Evolutionary conservation across 2,797 vertebrate species (phyloP).

Genomic region (Neoniphon sammara): DNA sequence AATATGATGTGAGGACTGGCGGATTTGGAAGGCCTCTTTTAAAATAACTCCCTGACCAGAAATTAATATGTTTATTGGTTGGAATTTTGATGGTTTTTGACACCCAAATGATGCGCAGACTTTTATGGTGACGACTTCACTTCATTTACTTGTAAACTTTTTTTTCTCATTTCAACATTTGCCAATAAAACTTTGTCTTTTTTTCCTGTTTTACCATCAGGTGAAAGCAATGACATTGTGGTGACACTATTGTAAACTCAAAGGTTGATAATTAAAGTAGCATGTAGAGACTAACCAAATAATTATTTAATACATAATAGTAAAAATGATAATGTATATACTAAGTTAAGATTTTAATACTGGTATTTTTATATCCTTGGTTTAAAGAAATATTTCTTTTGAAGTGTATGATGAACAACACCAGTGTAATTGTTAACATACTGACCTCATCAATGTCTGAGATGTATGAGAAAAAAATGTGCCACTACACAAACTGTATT

Average conservation of each 20-base stretch:
- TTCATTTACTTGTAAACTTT: slow-evolving; percentile 13
- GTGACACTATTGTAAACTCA: slow-evolving; percentile 80
- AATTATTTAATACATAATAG: slow-evolving; percentile 91
- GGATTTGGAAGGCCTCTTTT: slow-evolving; percentile 29
- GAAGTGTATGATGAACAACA: slow-evolving; percentile 59
- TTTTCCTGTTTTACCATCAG: slow-evolving; percentile 49
- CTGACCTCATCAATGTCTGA: slow-evolving; percentile 74
- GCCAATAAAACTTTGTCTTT: slow-evolving; percentile 17
- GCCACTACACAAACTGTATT: slow-evolving; percentile 51
- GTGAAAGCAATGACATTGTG: slow-evolving; percentile 66
- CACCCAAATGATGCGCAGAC: slow-evolving; percentile 32
- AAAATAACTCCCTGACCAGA: background rate
- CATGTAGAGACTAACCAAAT: slow-evolving; percentile 89
- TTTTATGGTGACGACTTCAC: slow-evolving; percentile 9
- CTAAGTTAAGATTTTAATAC: slow-evolving; percentile 95
- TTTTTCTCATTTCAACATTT: slow-evolving; percentile 57
- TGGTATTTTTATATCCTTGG: slow-evolving; percentile 94
- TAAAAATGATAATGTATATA: slow-evolving; percentile 96
- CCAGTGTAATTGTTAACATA: slow-evolving; percentile 66
- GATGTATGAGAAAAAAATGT: slow-evolving; percentile 66
- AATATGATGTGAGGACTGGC: slow-evolving; percentile 42
- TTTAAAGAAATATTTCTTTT: slow-evolving; percentile 82
- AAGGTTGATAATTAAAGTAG: slow-evolving; percentile 80
- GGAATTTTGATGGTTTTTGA: background rate
- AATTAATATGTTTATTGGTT: background rate